phyloP scores from a whole-genome alignment of 2,888 invertebrate species.

The Drosophila mettleri region DNA sequence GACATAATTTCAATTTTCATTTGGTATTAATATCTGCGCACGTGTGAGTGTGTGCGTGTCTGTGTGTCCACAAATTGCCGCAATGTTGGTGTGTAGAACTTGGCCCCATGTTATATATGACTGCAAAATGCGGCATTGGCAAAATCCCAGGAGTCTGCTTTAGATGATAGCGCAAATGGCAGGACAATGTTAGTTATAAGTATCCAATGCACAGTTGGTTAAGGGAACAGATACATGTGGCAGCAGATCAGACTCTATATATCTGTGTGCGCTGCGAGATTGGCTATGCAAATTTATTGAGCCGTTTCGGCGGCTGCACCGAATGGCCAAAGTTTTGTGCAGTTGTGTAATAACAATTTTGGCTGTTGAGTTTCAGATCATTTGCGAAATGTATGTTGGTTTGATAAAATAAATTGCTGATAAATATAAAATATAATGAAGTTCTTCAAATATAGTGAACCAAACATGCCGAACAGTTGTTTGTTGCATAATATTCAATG shows the following conservation, averaged over 20 bases:
- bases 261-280: constrained; percentile 6
- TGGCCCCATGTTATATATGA: constrained; percentile 60
- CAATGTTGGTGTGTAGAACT: constrained; percentile 43
- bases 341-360: constrained; percentile 9
- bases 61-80: constrained; percentile 65
- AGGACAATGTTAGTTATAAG: constrained; percentile 65
- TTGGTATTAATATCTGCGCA: constrained; percentile 66
- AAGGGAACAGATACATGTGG: background rate
- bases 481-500: background rate
- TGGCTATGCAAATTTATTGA: constrained; percentile 55
- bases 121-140: constrained; percentile 76
- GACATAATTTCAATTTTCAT: constrained; percentile 80
- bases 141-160: constrained; percentile 73
- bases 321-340: constrained; percentile 37
- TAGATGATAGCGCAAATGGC: constrained; percentile 69
- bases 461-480: background rate
- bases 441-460: background rate
- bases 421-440: background rate
- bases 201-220: constrained; percentile 32
- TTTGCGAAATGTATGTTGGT: constrained; percentile 5
- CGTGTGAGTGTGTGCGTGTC: constrained; percentile 43
- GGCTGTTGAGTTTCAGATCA: constrained; percentile 9
- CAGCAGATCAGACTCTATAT: background rate
- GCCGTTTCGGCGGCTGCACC: constrained; percentile 21
- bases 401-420: background rate